Conservation (phyloP, 1,140 invertebrate genomes). For the Drosophila pectinifera region DNA sequence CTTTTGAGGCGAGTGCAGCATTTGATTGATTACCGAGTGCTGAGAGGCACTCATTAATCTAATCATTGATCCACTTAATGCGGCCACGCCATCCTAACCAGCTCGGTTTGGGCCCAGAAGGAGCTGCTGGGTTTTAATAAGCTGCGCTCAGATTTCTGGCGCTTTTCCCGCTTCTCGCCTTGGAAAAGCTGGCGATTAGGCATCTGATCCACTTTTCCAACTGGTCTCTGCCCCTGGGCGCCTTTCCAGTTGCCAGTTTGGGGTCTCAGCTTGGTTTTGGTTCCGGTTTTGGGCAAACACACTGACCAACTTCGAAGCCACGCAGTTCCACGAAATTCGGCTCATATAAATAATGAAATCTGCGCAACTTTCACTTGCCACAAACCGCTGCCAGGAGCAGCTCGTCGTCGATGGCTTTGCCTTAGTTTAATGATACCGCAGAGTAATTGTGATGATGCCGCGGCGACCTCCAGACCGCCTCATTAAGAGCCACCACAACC, state of each 20-base stretch:
- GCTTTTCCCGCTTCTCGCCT: neutral
- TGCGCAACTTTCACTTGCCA: slow-evolving; percentile 53
- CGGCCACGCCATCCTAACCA: slow-evolving; percentile 37
- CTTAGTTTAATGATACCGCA: slow-evolving; percentile 24
- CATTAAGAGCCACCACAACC: slow-evolving; percentile 52
- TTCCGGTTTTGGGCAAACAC: slow-evolving; percentile 46
- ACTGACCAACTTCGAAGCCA: slow-evolving; percentile 58
- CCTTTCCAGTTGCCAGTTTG: slow-evolving; percentile 32
- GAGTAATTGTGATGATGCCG: slow-evolving; percentile 36
- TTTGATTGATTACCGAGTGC: slow-evolving; percentile 74
- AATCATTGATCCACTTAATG: slow-evolving; percentile 80
- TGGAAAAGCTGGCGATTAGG: slow-evolving; percentile 55
- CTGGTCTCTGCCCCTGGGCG: slow-evolving; percentile 33
- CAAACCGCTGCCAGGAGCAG: slow-evolving; percentile 27
- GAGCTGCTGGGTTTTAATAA: neutral
- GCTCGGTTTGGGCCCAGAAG: slow-evolving; percentile 8
- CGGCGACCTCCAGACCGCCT: slow-evolving; percentile 37
- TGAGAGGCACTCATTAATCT: slow-evolving; percentile 82
- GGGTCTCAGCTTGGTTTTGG: slow-evolving; percentile 29
- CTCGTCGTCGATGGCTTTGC: slow-evolving; percentile 25
- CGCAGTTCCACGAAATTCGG: slow-evolving; percentile 15
- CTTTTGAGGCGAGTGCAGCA: slow-evolving; percentile 48
- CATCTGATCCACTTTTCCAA: slow-evolving; percentile 73
- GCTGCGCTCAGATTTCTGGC: neutral
- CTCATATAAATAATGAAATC: slow-evolving; percentile 60